A percentile compares a stretch with the other conserved stretches of the same genome.
Conservation (phyloP, 2,888 invertebrate species). For the Diabrotica balteata region DNA sequence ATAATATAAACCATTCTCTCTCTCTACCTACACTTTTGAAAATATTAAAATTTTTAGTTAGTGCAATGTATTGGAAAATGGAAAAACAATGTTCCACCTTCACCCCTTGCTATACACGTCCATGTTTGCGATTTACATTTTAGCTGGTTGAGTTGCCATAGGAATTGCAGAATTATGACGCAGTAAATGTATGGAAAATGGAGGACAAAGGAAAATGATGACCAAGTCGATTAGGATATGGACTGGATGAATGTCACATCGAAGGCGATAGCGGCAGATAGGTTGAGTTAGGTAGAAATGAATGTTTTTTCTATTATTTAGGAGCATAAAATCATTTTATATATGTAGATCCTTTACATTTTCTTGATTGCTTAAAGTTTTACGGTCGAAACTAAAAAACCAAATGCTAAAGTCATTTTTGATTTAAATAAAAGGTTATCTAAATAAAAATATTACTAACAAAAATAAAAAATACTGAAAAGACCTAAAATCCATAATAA, state of each 20-base stretch:
- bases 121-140: conserved; percentile 19
- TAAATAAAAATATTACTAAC: too few relatives aligned
- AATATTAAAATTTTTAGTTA: too few relatives aligned
- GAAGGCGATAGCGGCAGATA: conserved; percentile 6
- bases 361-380: too few relatives aligned
- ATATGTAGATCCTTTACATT: neutral
- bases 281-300: neutral
- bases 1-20: too few relatives aligned
- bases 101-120: neutral
- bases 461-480: too few relatives aligned
- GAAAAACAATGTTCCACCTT: neutral
- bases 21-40: too few relatives aligned
- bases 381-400: too few relatives aligned
- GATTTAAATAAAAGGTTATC: too few relatives aligned
- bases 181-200: conserved; percentile 23
- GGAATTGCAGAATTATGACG: conserved; percentile 26
- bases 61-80: too few relatives aligned
- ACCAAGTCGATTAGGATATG: conserved; percentile 24
- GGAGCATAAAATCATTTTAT: conserved; percentile 4
- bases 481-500: too few relatives aligned
- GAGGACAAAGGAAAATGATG: conserved; percentile 27
- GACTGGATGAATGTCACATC: conserved; percentile 16
- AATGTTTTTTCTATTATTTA: neutral
- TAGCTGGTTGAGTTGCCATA: conserved; percentile 22
- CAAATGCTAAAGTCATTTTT: too few relatives aligned